Conservation (phyloP, 2,888 invertebrate species). For the Aromia moschata region DNA sequence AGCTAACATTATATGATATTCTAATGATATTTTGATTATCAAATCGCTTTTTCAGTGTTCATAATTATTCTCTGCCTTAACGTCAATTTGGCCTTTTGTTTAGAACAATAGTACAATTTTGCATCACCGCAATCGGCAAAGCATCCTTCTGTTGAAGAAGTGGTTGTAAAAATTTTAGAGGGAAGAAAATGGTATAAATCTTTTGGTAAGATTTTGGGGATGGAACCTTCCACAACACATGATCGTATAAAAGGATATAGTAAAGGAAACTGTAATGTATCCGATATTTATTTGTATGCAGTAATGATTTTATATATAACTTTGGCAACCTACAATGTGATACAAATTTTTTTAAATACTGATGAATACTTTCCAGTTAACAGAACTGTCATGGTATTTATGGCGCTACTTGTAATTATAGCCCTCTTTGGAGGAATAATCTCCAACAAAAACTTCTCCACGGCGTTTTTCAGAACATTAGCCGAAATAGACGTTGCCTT, state of each 20-base stretch:
- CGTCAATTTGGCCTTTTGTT: too few relatives aligned
- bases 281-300: background rate
- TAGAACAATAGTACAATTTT: too few relatives aligned
- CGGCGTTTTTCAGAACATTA: background rate
- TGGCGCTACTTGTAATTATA: background rate
- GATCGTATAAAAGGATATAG: background rate
- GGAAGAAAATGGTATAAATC: background rate
- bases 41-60: too few relatives aligned
- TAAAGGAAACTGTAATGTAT: background rate
- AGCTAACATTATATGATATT: too few relatives aligned
- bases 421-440: constrained; percentile 1
- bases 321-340: background rate
- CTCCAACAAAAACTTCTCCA: background rate
- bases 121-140: too few relatives aligned
- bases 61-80: too few relatives aligned
- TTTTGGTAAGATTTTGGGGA: background rate
- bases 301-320: background rate
- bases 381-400: background rate
- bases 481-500: constrained; percentile 5
- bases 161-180: constrained; percentile 2
- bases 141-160: too few relatives aligned
- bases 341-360: background rate
- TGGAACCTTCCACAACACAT: background rate
- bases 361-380: background rate
- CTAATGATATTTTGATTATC: too few relatives aligned